Base-by-base conservation (phyloP, 35 echinoderm and acorn worm genomes). In the Holothuria glaberrima region DNA sequence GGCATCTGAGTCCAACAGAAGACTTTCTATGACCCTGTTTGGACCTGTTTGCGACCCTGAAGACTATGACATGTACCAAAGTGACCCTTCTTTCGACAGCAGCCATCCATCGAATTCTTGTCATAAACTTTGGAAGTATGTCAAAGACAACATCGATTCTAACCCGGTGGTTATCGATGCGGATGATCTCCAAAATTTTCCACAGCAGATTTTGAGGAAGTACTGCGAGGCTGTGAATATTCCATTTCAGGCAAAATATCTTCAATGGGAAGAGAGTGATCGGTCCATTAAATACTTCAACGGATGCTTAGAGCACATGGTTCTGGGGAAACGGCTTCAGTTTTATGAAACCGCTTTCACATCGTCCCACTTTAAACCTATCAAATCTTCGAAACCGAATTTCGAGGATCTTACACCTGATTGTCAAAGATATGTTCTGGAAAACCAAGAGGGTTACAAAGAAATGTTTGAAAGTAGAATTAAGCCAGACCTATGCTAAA, bases 121-220 rank as follows among this genome's bases (percentile, higher is more conserved):
- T 21, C 12, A n/a, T 28, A 5, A n/a, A 4, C 2, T 28, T 4
- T 65, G 27, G 20, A 65, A 65, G 5, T 65, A 65, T 28, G 71
- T 75, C 1, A 75, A 32, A 17, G 71, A 75, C 2, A 75, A 75
- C 25, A 29, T 75, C 19, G 71, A 75, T 19, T 21, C 71, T 2
- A 75, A 27, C 6, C 71, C 71, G 19, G 24, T 75, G 5, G 32
- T 75, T 4, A 36, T 75, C 34, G 77, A 81, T n/a, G 30, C 77
- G 44, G 77, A 81, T 50, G 77, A 81, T 54, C 38, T 81, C 24
- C 30, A 21, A 31, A 81, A 44, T 13, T 50, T 13, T 21, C 77
- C 77, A n/a, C 0, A 48, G 28, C 18, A 81, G 48, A 29, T 81
- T 46, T 20, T 81, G 12, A 31, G 2, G 38, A 81, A 81, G 48